A percentile compares a stretch with the other conserved stretches of the same genome.
phyloP scores from a whole-genome alignment of 2,113 vertebrate genomes.

The Condylura cristata region DNA sequence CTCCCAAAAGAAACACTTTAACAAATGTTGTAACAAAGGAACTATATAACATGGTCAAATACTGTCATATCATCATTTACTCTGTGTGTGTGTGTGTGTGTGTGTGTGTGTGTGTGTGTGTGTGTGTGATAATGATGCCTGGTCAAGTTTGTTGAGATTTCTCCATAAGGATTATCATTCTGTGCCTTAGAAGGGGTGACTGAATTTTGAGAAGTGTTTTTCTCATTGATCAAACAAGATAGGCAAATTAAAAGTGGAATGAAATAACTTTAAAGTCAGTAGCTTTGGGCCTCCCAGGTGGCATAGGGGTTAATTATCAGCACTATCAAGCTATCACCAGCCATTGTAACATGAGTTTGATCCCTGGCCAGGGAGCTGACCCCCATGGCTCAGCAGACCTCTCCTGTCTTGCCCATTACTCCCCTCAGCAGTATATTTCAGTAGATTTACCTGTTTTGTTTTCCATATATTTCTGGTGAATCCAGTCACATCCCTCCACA shows the following conservation, averaged over 20 bases:
- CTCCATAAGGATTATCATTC: neutral
- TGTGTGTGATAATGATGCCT: neutral
- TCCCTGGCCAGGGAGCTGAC: too few relatives aligned
- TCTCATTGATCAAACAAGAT: neutral
- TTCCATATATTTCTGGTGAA: too few relatives aligned
- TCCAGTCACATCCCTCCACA: too few relatives aligned
- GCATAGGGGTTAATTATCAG: too few relatives aligned
- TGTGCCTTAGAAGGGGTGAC: neutral
- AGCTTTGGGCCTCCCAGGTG: too few relatives aligned
- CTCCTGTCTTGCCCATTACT: too few relatives aligned
- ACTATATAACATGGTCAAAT: neutral
- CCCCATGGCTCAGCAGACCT: too few relatives aligned
- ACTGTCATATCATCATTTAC: neutral
- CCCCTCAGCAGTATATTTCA: too few relatives aligned
- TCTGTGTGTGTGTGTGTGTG: neutral
- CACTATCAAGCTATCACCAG: too few relatives aligned
- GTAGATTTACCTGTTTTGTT: too few relatives aligned
- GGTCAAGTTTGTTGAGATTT: neutral
- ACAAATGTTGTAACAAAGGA: neutral
- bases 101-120: fast-evolving
- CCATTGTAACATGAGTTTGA: too few relatives aligned
- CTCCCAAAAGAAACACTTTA: constrained; percentile 1
- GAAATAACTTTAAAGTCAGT: neutral
- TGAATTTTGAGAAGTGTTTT: neutral
- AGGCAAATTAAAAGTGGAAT: neutral